Conservation (phyloP, 2,113 vertebrate species). For the Cephalopterus ornatus region DNA sequence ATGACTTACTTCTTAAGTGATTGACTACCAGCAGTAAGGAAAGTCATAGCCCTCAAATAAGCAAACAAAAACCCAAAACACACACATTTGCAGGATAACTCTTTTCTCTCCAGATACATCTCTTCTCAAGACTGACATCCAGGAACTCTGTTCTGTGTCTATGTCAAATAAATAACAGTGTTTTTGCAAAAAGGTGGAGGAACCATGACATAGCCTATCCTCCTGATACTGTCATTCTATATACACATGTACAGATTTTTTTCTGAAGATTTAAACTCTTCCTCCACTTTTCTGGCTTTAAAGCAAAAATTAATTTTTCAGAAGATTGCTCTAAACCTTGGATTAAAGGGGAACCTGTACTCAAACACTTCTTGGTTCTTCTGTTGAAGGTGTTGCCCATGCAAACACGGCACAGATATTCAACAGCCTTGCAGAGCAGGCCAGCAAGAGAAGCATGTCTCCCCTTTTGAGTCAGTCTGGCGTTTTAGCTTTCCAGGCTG, state of each 20-base stretch:
- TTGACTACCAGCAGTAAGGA: neutral
- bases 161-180: neutral
- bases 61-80: neutral
- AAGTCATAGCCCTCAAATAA: neutral
- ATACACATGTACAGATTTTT: neutral
- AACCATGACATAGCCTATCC: neutral
- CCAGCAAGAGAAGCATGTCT: rapidly evolving
- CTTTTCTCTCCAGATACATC: neutral
- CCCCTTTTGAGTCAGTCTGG: neutral
- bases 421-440: neutral
- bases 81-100: neutral
- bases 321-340: neutral
- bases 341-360: neutral
- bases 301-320: neutral
- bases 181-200: neutral
- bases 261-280: neutral
- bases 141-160: neutral
- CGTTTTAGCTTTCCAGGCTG: neutral
- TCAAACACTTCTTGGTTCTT: neutral
- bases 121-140: neutral
- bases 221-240: neutral
- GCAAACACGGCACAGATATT: neutral
- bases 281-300: neutral
- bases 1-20: neutral
- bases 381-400: neutral